phyloP scores from a whole-genome alignment of 2,113 vertebrate species.

The Calyptomena viridis region DNA sequence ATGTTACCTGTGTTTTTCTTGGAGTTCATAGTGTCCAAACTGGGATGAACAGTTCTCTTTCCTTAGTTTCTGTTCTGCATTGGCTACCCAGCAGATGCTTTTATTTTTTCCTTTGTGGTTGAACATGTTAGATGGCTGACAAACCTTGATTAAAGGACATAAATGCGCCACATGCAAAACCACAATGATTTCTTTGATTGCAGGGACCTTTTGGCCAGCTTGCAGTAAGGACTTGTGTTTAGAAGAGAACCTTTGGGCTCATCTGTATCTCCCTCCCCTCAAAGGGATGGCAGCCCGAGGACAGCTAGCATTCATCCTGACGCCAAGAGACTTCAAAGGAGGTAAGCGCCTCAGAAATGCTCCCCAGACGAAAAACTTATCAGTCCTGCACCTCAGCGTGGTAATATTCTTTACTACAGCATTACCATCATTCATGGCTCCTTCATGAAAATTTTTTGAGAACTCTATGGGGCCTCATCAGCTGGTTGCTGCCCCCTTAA shows the following conservation, averaged over 20 bases:
- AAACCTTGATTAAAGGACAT: conserved; percentile 48
- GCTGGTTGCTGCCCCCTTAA: not conserved
- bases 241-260: conserved; percentile 72
- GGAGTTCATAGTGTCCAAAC: not conserved
- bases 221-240: conserved; percentile 69
- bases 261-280: conserved; percentile 63
- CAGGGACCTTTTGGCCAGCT: conserved; percentile 71
- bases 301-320: conserved; percentile 63
- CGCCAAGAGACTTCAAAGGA: conserved; percentile 55
- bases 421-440: not conserved
- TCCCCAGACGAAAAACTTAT: conserved; percentile 8
- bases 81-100: not conserved
- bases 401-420: not conserved
- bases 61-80: not conserved
- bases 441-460: not conserved
- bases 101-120: conserved; percentile 16
- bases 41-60: not conserved
- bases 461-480: not conserved
- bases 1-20: not conserved
- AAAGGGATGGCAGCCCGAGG: conserved; percentile 67
- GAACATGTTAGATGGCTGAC: conserved; percentile 48
- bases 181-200: conserved; percentile 69
- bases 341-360: conserved; percentile 66
- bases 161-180: conserved; percentile 60
- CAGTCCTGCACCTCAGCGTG: not conserved